These are phyloP conservation scores for Macaria liturata DNA, from an alignment of 2,888 invertebrate genomes.

Conservation along the genomic window DNA sequence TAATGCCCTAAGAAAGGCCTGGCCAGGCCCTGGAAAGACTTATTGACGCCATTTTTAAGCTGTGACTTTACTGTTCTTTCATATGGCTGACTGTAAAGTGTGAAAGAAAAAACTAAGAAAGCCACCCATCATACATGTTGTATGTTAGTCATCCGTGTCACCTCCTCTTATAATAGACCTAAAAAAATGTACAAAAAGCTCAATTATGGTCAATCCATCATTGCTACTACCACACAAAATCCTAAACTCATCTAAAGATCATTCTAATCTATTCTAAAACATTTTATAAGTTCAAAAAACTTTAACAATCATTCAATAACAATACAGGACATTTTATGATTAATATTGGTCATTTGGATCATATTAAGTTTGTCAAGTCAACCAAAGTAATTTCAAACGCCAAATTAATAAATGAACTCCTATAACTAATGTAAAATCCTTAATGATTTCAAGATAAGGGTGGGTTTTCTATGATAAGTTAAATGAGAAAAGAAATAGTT, in stretches of 20 bases:
- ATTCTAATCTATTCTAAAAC: constrained; percentile 25
- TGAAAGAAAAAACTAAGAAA: too few species aligned
- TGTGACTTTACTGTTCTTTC: too few species aligned
- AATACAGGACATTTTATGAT: constrained; percentile 72
- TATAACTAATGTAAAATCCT: constrained; percentile 1
- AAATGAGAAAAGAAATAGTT: constrained; percentile 8
- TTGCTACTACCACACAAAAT: constrained; percentile 41
- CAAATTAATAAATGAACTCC: constrained; percentile 3
- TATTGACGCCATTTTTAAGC: too few species aligned
- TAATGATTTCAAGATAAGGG: constrained; percentile 16
- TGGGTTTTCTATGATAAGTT: constrained; percentile 13
- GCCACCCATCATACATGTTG: neutral
- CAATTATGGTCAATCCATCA: constrained; percentile 24
- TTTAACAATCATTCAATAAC: constrained; percentile 51
- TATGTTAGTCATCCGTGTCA: constrained; percentile 10
- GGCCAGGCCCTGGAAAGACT: too few species aligned
- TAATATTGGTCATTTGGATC: constrained; percentile 73
- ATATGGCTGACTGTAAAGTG: too few species aligned
- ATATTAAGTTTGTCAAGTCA: constrained; percentile 63
- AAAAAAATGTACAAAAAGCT: constrained; percentile 7
- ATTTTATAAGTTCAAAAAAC: constrained; percentile 45
- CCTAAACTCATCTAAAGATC: constrained; percentile 42
- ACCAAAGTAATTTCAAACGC: constrained; percentile 31
- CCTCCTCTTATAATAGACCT: neutral
- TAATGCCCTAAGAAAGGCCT: too few species aligned